These are phyloP conservation scores for Laterallus jamaicensis DNA, from an alignment of 2,113 vertebrate species.

Conservation along the genomic window DNA sequence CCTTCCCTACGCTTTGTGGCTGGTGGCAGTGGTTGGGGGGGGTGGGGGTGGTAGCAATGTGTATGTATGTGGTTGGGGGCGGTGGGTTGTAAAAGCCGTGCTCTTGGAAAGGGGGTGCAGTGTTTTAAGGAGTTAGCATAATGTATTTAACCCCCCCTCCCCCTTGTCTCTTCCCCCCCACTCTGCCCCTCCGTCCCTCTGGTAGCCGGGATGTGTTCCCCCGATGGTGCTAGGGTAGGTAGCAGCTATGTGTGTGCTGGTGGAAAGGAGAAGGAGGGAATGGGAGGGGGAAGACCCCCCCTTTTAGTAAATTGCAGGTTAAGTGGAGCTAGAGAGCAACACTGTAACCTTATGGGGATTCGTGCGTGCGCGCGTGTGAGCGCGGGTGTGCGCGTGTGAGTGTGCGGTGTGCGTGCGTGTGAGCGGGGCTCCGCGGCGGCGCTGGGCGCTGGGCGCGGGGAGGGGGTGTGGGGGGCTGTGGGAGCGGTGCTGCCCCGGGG, in stretches of 20 bases:
- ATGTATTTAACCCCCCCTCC: not conserved
- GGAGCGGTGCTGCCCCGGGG: not conserved
- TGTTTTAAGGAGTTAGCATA: slow-evolving; percentile 59
- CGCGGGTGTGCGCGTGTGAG: not conserved
- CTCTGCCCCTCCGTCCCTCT: not conserved
- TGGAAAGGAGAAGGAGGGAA: not conserved
- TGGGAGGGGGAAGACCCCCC: not conserved
- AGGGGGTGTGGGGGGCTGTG: too few relatives aligned
- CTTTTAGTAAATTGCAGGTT: slow-evolving; percentile 72
- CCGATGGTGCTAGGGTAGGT: not conserved
- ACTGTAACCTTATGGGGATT: slow-evolving; percentile 41
- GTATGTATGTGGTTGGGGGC: not conserved
- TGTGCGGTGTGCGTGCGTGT: not conserved
- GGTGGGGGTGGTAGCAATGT: too few relatives aligned
- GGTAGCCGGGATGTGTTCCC: not conserved
- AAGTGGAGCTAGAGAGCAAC: slow-evolving; percentile 75
- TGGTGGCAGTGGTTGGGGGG: not conserved
- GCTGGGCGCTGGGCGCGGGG: not conserved
- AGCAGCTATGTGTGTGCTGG: not conserved
- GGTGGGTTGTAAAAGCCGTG: not conserved
- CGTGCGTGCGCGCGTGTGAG: not conserved
- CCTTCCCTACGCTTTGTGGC: not conserved
- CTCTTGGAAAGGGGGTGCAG: not conserved
- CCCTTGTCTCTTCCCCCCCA: too few relatives aligned
- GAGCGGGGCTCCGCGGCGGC: not conserved